A percentile compares a stretch with the other conserved stretches of the same genome.
Evolutionary conservation across 2,888 invertebrate species (phyloP).

Genomic region (Synanthedon vespiformis): DNA sequence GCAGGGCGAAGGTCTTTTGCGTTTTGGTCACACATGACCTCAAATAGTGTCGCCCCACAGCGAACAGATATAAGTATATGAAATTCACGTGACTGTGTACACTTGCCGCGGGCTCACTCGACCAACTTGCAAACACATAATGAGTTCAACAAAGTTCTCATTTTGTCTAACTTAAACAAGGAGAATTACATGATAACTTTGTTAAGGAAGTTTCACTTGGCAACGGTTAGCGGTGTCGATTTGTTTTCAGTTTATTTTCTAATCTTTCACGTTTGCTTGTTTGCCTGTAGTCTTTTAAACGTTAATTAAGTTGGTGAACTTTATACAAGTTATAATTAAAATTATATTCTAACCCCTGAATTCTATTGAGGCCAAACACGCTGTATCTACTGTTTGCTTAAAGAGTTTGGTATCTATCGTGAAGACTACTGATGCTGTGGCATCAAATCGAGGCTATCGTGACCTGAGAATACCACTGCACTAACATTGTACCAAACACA

Average conservation of each 20-base stretch:
- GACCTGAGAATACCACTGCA: too few species aligned
- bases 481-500: too few species aligned
- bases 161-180: slow-evolving; percentile 15
- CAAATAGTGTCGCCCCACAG: not conserved
- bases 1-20: not conserved
- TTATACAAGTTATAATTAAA: too few species aligned
- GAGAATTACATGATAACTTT: slow-evolving; percentile 21
- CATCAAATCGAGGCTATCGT: too few species aligned
- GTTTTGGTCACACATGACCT: not conserved
- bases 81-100: not conserved
- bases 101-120: slow-evolving; percentile 11
- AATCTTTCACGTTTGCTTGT: too few species aligned
- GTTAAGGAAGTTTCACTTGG: slow-evolving; percentile 4
- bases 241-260: not conserved
- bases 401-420: too few species aligned
- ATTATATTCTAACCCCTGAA: too few species aligned
- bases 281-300: too few species aligned
- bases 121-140: slow-evolving; percentile 20
- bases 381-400: too few species aligned
- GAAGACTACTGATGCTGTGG: too few species aligned
- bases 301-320: too few species aligned
- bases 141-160: slow-evolving; percentile 31
- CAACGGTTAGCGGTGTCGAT: not conserved
- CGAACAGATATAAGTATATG: not conserved
- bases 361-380: too few species aligned